Evolutionary conservation across 2,888 invertebrate species (phyloP).

Genomic region (Eupithecia exiguata): DNA sequence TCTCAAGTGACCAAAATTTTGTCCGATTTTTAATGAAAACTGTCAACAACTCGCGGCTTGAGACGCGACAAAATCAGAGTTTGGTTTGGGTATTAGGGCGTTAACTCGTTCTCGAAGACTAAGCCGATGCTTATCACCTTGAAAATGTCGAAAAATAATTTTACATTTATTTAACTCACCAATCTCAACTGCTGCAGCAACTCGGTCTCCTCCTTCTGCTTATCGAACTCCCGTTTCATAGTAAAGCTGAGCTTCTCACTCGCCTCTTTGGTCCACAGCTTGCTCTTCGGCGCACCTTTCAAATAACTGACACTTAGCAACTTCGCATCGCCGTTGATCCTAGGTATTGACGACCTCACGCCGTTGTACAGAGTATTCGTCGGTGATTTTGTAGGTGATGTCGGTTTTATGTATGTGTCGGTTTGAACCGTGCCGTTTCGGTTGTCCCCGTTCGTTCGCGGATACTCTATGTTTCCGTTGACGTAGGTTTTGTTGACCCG

Average conservation of each 20-base stretch:
- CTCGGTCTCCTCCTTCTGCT: constrained; percentile 94
- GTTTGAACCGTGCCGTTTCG: constrained; percentile 41
- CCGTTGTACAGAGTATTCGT: constrained; percentile 85
- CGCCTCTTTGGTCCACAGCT: constrained; percentile 89
- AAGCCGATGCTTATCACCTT: neutral
- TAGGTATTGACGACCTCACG: constrained; percentile 69
- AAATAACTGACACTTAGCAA: constrained; percentile 84
- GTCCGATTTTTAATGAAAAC: no score
- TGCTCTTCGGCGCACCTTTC: constrained; percentile 82
- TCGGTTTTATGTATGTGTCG: constrained; percentile 86
- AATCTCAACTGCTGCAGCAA: constrained; percentile 91
- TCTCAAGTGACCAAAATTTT: no score
- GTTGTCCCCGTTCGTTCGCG: neutral
- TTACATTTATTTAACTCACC: constrained; percentile 76
- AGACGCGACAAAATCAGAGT: no score
- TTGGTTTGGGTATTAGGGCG: no score
- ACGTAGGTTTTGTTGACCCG: constrained; percentile 83
- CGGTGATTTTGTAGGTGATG: constrained; percentile 86
- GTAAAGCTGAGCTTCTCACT: constrained; percentile 94
- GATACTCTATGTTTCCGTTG: constrained; percentile 72
- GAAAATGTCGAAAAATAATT: neutral
- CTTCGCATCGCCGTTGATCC: constrained; percentile 76
- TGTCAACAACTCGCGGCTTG: no score
- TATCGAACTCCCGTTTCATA: constrained; percentile 95
- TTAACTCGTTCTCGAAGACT: no score